phyloP scores from a whole-genome alignment of 2,888 invertebrate genomes.

The Hanleya hanleyi region DNA sequence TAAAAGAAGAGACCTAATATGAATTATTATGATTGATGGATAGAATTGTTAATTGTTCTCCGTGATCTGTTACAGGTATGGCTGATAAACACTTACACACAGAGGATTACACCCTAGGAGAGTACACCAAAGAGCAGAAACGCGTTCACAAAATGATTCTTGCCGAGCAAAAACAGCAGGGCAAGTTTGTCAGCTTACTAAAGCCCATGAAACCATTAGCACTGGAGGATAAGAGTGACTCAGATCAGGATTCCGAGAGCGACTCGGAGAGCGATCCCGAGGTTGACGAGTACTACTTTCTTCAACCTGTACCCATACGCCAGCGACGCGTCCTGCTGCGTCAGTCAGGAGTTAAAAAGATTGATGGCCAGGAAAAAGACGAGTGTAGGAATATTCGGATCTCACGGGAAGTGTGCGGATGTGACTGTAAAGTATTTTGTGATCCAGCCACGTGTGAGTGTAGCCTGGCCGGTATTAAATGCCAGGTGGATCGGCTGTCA shows the following conservation, averaged over 20 bases:
- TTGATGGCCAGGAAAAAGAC: slow-evolving; percentile 93
- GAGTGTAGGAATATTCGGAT: slow-evolving; percentile 93
- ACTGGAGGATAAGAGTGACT: slow-evolving; percentile 37
- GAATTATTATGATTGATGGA: too few species aligned
- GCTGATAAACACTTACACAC: slow-evolving; percentile 79
- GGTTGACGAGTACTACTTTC: slow-evolving; percentile 71
- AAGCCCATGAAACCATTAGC: background rate
- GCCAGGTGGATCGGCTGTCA: slow-evolving; percentile 95
- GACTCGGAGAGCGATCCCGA: slow-evolving; percentile 63
- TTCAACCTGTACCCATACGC: slow-evolving; percentile 90
- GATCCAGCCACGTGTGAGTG: slow-evolving; percentile 97
- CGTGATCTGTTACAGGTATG: slow-evolving; percentile 88
- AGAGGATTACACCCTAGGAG: slow-evolving; percentile 86
- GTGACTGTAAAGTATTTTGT: slow-evolving; percentile 78
- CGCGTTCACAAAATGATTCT: slow-evolving; percentile 88
- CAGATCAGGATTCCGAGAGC: slow-evolving; percentile 40
- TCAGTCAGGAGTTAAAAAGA: slow-evolving; percentile 94
- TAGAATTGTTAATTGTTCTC: too few species aligned
- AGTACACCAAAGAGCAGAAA: slow-evolving; percentile 92
- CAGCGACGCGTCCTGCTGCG: slow-evolving; percentile 90
- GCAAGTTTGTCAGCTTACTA: slow-evolving; percentile 44
- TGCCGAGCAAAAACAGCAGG: slow-evolving; percentile 81
- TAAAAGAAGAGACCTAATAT: too few species aligned
- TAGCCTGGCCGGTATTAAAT: slow-evolving; percentile 95
- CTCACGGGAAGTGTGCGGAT: slow-evolving; percentile 83